phyloP scores from a whole-genome alignment of 2,113 vertebrate genomes.

The Cyanoderma ruficeps region DNA sequence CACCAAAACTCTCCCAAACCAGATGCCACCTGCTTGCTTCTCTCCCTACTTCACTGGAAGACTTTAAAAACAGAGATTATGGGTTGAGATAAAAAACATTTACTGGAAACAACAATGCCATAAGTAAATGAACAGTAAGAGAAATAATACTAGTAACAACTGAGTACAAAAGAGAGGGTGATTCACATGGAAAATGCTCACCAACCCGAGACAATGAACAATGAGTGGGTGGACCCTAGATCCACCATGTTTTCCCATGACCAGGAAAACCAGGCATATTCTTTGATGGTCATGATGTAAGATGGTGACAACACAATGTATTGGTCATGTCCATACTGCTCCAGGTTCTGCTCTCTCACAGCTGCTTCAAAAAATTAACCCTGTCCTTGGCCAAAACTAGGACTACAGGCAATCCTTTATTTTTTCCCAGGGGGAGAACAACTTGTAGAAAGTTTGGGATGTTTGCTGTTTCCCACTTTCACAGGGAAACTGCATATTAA shows the following conservation, averaged over 20 bases:
- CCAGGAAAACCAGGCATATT: not conserved
- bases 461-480: not conserved
- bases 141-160: not conserved
- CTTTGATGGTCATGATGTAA: no score
- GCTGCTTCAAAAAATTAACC: not conserved
- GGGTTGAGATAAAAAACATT: not conserved
- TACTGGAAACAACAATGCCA: not conserved
- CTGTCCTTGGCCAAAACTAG: fast-evolving
- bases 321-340: not conserved
- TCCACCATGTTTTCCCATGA: not conserved
- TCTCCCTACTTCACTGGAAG: not conserved
- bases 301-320: not conserved
- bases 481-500: not conserved
- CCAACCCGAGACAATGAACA: not conserved
- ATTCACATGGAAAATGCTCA: not conserved
- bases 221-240: no score
- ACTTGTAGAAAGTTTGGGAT: not conserved
- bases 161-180: fast-evolving
- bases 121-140: not conserved
- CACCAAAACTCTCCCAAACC: not conserved
- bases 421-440: not conserved
- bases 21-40: not conserved
- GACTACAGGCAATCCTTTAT: fast-evolving
- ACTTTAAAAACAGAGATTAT: fast-evolving
- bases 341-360: not conserved